A percentile compares a stretch with the other conserved stretches of the same genome.
phyloP scores from a whole-genome alignment of 2,888 invertebrate genomes.

The Schizaphis graminum region DNA sequence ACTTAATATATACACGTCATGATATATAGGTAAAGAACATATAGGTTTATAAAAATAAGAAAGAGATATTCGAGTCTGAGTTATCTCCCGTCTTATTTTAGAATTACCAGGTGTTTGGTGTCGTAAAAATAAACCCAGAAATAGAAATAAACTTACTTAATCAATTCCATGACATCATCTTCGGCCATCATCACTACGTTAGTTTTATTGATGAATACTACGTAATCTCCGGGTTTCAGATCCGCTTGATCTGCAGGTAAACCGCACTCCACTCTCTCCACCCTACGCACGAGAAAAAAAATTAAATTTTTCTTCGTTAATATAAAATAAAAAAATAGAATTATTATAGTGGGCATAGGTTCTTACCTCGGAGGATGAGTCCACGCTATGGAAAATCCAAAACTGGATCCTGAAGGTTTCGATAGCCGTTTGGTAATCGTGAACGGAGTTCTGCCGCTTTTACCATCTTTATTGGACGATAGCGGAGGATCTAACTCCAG shows the following conservation, averaged over 20 bases:
- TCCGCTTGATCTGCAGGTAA: conserved; percentile 88
- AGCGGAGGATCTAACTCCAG: conserved; percentile 85
- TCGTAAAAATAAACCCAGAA: neutral
- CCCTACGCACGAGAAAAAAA: conserved; percentile 71
- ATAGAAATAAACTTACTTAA: conserved; percentile 73
- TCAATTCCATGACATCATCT: conserved; percentile 77
- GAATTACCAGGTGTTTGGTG: neutral
- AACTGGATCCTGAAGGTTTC: conserved; percentile 74
- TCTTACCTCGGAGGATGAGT: conserved; percentile 81
- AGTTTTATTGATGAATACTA: conserved; percentile 88
- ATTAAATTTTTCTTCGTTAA: neutral
- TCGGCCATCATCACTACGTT: conserved; percentile 87
- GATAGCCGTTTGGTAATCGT: conserved; percentile 80
- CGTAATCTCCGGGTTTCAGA: conserved; percentile 86
- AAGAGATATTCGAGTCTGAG: neutral
- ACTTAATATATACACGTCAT: neutral
- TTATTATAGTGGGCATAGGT: neutral
- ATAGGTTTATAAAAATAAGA: neutral
- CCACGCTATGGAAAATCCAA: conserved; percentile 91
- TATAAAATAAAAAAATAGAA: neutral
- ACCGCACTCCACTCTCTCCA: conserved; percentile 86
- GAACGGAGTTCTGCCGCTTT: conserved; percentile 84
- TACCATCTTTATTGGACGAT: conserved; percentile 74
- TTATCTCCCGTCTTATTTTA: neutral
- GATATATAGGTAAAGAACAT: neutral